A percentile compares a stretch with the other conserved stretches of the same genome.
Evolutionary conservation across 2,797 vertebrate species (phyloP).

Genomic region (Rhinophrynus dorsalis): DNA sequence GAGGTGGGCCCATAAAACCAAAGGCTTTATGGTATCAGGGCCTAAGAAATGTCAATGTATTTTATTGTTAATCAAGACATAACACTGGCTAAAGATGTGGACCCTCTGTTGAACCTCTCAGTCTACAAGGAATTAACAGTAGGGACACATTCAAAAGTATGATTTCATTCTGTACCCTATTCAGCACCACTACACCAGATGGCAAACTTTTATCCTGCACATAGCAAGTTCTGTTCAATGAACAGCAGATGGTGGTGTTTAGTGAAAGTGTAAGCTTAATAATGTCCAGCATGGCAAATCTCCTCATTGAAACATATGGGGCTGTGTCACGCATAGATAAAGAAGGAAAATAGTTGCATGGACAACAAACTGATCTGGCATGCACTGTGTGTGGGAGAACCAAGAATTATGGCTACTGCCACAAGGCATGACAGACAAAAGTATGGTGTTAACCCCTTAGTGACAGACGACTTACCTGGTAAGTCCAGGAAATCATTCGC

Average conservation of each 20-base stretch:
- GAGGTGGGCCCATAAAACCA: background rate
- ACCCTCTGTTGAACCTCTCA: background rate
- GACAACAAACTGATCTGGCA: background rate
- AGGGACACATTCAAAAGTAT: background rate
- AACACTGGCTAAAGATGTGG: conserved; percentile 13
- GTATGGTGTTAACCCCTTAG: too few species aligned
- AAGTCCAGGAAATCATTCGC: too few species aligned
- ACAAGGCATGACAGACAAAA: too few species aligned
- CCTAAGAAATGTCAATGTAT: background rate
- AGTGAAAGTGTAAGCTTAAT: background rate
- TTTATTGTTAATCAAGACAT: background rate
- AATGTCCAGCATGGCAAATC: background rate
- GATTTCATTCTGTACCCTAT: conserved; percentile 1
- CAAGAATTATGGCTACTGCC: too few species aligned
- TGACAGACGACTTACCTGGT: too few species aligned
- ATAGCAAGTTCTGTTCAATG: background rate
- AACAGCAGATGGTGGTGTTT: background rate
- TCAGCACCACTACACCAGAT: conserved; percentile 9
- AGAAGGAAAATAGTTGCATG: too few species aligned
- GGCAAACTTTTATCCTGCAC: conserved; percentile 27
- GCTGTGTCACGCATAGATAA: too few species aligned
- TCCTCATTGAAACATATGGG: background rate
- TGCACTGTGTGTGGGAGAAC: too few species aligned
- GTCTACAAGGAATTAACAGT: background rate
- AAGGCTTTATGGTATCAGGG: background rate